A percentile compares a stretch with the other conserved stretches of the same genome.
Conservation (phyloP, 1,140 invertebrate species). For the Theocolax elegans region DNA sequence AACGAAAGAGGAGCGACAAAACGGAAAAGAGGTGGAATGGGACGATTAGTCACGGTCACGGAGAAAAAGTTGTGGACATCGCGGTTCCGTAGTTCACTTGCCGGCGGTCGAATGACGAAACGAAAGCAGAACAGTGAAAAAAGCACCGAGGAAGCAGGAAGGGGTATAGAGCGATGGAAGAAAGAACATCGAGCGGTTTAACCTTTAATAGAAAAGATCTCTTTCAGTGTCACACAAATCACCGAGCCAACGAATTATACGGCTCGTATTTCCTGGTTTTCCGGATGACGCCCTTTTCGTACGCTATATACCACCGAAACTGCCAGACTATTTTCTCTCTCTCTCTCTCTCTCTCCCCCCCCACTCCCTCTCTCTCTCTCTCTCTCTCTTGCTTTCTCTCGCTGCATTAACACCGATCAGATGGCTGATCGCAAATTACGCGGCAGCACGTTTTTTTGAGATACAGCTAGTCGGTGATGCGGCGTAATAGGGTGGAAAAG, state of each 20-base stretch:
- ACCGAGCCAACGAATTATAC: neutral
- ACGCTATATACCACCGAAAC: too few species aligned
- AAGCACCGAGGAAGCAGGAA: neutral
- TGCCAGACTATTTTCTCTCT: neutral
- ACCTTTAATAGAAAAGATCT: conserved; percentile 1
- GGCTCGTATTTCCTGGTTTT: conserved; percentile 6
- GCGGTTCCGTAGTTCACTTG: neutral
- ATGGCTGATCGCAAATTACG: neutral
- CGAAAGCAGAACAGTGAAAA: neutral
- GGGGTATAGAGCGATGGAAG: neutral
- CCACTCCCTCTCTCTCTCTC: neutral
- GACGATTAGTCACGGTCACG: conserved; percentile 7
- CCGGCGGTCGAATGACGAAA: too few species aligned
- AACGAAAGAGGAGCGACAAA: neutral
- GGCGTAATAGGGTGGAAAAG: neutral
- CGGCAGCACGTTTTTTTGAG: neutral
- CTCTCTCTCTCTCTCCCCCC: neutral
- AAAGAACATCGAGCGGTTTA: neutral
- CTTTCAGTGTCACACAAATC: conserved; percentile 13
- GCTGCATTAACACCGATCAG: conserved; percentile 4
- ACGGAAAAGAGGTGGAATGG: neutral
- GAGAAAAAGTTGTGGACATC: neutral
- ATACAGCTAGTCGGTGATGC: neutral
- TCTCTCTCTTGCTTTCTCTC: neutral
- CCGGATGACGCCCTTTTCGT: neutral